Evolutionary conservation across 2,797 vertebrate genomes (phyloP).

Genomic region (Linurgus olivaceus): DNA sequence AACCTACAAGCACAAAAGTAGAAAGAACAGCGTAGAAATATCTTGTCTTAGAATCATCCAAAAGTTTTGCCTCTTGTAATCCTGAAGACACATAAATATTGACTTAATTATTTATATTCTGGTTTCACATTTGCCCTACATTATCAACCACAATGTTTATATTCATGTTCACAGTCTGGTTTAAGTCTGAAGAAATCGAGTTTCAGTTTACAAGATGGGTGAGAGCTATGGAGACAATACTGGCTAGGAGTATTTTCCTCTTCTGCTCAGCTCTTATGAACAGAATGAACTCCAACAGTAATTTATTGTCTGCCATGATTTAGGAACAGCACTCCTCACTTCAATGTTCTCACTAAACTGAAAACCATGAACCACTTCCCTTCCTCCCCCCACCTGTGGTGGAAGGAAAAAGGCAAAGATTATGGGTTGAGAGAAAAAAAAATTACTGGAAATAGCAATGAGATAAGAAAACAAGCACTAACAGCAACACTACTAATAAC

Average conservation of each 20-base stretch:
- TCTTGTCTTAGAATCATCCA: rapidly evolving
- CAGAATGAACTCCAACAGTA: not conserved
- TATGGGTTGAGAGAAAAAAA: rapidly evolving
- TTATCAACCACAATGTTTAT: not conserved
- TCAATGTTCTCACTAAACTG: not conserved
- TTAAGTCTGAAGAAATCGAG: not conserved
- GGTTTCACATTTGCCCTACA: not conserved
- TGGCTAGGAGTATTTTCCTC: not conserved
- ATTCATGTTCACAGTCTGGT: not conserved
- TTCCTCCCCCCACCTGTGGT: rapidly evolving
- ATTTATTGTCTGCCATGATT: not conserved
- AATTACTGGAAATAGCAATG: not conserved
- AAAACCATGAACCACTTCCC: not conserved
- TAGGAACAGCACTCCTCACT: not conserved
- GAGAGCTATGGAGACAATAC: not conserved
- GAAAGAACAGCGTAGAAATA: not conserved
- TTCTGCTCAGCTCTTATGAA: not conserved
- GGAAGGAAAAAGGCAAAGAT: not conserved
- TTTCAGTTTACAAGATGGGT: not conserved
- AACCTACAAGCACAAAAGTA: not conserved
- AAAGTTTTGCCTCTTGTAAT: not conserved
- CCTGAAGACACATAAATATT: not conserved
- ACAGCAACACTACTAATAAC: not conserved
- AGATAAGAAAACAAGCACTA: not conserved
- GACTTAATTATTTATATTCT: not conserved